Evolutionary conservation across 2,888 invertebrate genomes (phyloP), one percentile per base, ranked within the genome.

Genomic region (Heliconius erato): DNA sequence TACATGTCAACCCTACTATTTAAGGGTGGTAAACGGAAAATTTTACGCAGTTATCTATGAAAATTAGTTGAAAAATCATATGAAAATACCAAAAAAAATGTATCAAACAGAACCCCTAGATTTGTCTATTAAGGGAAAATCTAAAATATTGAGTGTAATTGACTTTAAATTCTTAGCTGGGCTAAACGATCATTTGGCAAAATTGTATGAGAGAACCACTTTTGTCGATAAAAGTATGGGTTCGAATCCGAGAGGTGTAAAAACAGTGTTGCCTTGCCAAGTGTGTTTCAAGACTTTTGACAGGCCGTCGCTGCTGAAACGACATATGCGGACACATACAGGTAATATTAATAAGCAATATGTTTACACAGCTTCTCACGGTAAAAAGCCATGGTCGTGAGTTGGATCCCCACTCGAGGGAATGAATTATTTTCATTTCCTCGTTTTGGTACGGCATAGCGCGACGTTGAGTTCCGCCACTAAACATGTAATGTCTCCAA

Each of bases 321-420:
- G 97, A 84, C 97, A 97, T 88, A 96, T 97, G 93, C 92, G 97
- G 79, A 97, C 97, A 0, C 97, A 97, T 88, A 97, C 97, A 82
- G 97, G 97, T 96, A 91, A 79, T 44, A 7, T 32, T 69, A 9
- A 32, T 35, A n/a, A n/a, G 12, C 14, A 65, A 65, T 26, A 65
- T 59, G 2, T 0, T 49, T 49, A 49, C 59, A 23, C 59, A 59
- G 59, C 59, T 5, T 16, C 54, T 19, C 54, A 54, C 1, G 19
- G 54, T 49, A 14, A 49, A 49, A 49, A 14, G 49, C 11, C 12
- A 49, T 9, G 12, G 49, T 54, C 19, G 19, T 54, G 23, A 23
- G 59, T n/a, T 59, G 9, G 23, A n/a, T 59, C 11, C n/a, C n/a
- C 9, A 59, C 0, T 59, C 59, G 59, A n/a, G 3, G 19, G 23